Evolutionary conservation across 2,888 invertebrate genomes (phyloP), one percentile per base, ranked within the genome.

Genomic region (Reticulitermes lucifugus): DNA sequence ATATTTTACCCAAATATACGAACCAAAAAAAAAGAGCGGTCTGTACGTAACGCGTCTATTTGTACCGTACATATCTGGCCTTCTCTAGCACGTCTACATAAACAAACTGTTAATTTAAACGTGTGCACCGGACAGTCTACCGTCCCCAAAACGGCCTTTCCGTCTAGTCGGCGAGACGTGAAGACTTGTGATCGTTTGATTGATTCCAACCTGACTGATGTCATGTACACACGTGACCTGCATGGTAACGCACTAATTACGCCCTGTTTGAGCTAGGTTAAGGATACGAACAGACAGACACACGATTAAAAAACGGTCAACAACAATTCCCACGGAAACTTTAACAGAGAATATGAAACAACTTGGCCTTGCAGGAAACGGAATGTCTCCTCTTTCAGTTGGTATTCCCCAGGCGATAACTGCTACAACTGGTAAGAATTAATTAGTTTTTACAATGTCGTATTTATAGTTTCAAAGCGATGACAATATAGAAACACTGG

Each of bases 201-300:
- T 65, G 65, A 65, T 65, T 73, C 73, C 41, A 29, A 73, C 18
- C 41, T 73, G 73, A 73, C 41, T 73, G 41, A 73, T 73, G 73
- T 41, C 25, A 73, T 73, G 73, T 73, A 35, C 65, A n/a, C 65
- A 35, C 73, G 10, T 41, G 73, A 73, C 73, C 73, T 41, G 73
- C 29, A 41, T 73, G 35, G 35, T 73, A 41, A 65, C 25, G 65
- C 65, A 55, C 14, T 18, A 5, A 55, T 55, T 55, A 14, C 70
- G 12, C 25, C 6, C 21, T 73, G 5, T 41, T 41, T 73, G 41
- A 21, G 73, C 73, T 73, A 41, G 73, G 73, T 73, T 73, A 73
- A 73, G 73, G 25, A 65, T 7, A 10, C n/a, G 6, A 25, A n/a
- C 3, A 65, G 65, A 65, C 65, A 65, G 9, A 65, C n/a, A 65